These are phyloP conservation scores for Oncorhynchus keta DNA, from an alignment of 2,113 vertebrate species.

Conservation along the genomic window DNA sequence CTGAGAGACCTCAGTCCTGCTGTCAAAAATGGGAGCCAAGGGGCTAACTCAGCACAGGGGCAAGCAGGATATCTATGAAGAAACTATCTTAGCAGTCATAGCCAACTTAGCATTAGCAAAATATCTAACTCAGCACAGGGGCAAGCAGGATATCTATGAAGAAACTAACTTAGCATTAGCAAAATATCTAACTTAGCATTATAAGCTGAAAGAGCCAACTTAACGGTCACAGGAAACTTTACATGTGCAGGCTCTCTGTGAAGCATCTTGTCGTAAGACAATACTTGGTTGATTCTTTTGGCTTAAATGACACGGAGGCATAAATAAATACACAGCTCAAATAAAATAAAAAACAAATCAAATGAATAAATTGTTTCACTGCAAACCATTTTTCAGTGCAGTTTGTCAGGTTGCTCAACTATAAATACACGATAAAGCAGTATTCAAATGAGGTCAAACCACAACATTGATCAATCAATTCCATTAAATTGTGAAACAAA, in stretches of 20 bases:
- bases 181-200: not conserved
- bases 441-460: slow-evolving; percentile 6
- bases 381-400: slow-evolving; percentile 23
- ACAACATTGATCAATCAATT: slow-evolving; percentile 10
- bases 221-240: too few relatives aligned
- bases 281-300: slow-evolving; percentile 26
- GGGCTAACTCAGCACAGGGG: not conserved
- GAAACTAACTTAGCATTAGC: not conserved
- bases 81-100: not conserved
- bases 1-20: slow-evolving; percentile 9
- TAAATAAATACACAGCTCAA: slow-evolving; percentile 20
- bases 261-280: slow-evolving; percentile 5
- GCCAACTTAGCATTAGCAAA: not conserved
- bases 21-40: not conserved
- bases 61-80: not conserved
- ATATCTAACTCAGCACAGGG: not conserved
- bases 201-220: not conserved
- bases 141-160: not conserved
- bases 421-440: slow-evolving; percentile 29
- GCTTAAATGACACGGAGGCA: slow-evolving; percentile 10
- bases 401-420: slow-evolving; percentile 20
- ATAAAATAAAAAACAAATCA: not conserved
- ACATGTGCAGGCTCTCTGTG: not conserved
- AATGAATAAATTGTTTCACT: slow-evolving; percentile 10
- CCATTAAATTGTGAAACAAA: not conserved